Conservation (phyloP, 2,888 invertebrate genomes). For the Hypena proboscidalis region DNA sequence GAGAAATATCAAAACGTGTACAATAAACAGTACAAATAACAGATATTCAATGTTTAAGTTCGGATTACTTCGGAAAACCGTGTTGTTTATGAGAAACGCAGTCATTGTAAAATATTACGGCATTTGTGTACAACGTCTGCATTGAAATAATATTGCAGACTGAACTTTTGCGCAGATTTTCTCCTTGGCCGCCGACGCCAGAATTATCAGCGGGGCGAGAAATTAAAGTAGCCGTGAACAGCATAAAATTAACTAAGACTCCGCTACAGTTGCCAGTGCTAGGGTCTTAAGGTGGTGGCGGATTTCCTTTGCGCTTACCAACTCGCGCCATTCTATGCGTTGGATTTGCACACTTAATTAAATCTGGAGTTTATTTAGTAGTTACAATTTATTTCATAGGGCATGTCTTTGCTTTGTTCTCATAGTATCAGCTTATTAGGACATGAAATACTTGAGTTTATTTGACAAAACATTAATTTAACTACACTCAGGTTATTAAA, state of each 20-base stretch:
- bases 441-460: no score
- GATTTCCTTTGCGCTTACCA: conserved; percentile 48
- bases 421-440: no score
- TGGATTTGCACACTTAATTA: conserved; percentile 66
- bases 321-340: conserved; percentile 52
- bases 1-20: no score
- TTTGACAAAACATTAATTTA: no score
- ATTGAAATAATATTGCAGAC: conserved; percentile 64
- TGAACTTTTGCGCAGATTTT: conserved; percentile 68
- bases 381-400: conserved; percentile 44
- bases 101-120: conserved; percentile 42
- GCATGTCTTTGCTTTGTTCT: no score
- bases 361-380: conserved; percentile 53
- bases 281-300: conserved; percentile 61
- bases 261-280: conserved; percentile 43
- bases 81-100: conserved; percentile 30
- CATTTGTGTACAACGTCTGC: conserved; percentile 54
- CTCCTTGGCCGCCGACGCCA: conserved; percentile 68
- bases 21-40: conserved; percentile 10
- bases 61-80: conserved; percentile 12
- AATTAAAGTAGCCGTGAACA: conserved; percentile 81
- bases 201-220: conserved; percentile 78
- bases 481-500: no score
- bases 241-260: conserved; percentile 80
- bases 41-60: conserved; percentile 24